phyloP scores from a whole-genome alignment of 2,797 vertebrate genomes.

The Oceanodroma leucorhoa region DNA sequence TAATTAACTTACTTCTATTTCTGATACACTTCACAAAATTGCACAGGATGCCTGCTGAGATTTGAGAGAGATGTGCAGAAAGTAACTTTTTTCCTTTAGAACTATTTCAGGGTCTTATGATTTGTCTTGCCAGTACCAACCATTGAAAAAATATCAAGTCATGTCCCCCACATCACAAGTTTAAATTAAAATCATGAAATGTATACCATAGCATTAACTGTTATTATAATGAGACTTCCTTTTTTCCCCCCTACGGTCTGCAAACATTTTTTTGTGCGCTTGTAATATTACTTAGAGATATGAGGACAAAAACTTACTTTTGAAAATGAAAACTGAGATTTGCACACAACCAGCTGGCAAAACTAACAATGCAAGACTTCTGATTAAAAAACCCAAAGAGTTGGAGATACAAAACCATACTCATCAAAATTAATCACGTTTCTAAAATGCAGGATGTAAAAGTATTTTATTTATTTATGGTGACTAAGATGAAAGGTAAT shows the following conservation, averaged over 20 bases:
- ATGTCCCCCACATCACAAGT: not conserved
- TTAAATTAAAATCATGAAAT: not conserved
- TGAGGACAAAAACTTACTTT: not conserved
- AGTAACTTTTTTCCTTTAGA: not conserved
- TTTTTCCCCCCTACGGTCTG: rapidly evolving
- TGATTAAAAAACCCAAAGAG: not conserved
- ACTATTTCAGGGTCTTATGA: not conserved
- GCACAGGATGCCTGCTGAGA: not conserved
- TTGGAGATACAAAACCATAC: not conserved
- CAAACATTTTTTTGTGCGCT: not conserved
- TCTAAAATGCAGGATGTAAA: not conserved
- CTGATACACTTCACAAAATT: not conserved
- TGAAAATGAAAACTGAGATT: not conserved
- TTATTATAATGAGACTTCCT: not conserved
- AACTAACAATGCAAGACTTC: not conserved
- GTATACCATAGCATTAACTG: not conserved
- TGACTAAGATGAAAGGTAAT: not conserved
- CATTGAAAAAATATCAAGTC: not conserved
- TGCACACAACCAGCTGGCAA: not conserved
- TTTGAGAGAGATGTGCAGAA: not conserved
- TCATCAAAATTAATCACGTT: not conserved
- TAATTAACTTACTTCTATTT: not conserved
- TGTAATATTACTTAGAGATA: too few relatives aligned
- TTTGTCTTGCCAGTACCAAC: not conserved
- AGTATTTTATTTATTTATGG: not conserved